phyloP scores from a whole-genome alignment of 2,113 vertebrate genomes.

The Prolemur simus region DNA sequence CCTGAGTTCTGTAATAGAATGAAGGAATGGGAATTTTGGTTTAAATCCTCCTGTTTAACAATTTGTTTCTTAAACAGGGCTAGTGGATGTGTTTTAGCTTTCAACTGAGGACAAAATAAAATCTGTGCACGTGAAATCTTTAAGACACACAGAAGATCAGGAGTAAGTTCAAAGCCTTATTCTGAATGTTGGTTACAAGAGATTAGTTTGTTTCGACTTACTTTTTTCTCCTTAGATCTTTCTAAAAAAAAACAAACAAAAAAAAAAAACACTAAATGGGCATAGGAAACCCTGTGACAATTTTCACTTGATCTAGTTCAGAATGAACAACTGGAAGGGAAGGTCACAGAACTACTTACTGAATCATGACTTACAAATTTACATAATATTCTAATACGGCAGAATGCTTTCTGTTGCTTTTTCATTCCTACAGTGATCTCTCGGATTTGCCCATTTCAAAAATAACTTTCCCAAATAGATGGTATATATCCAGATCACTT shows the following conservation, averaged over 20 bases:
- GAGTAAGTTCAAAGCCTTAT: not conserved
- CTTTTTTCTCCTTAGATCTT: not conserved
- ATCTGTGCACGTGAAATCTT: not conserved
- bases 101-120: not conserved
- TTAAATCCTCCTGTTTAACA: not conserved
- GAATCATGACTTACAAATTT: not conserved
- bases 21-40: not conserved
- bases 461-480: not conserved
- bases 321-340: not conserved
- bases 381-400: not conserved
- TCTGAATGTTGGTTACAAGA: not conserved
- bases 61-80: not conserved
- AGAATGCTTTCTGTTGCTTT: not conserved
- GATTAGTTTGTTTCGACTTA: not conserved
- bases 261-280: not conserved
- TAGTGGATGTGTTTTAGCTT: not conserved
- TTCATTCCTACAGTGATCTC: not conserved
- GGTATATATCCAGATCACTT: not conserved
- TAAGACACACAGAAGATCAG: not conserved
- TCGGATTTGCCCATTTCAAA: not conserved
- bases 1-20: not conserved
- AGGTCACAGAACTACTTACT: not conserved
- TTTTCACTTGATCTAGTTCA: conserved; percentile 16
- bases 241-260: not conserved
- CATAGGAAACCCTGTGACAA: not conserved